Percentiles rank a stretch among this genome's conserved stretches.
phyloP scores from a whole-genome alignment of 1,140 invertebrate species.

The Drosophila virilis region DNA sequence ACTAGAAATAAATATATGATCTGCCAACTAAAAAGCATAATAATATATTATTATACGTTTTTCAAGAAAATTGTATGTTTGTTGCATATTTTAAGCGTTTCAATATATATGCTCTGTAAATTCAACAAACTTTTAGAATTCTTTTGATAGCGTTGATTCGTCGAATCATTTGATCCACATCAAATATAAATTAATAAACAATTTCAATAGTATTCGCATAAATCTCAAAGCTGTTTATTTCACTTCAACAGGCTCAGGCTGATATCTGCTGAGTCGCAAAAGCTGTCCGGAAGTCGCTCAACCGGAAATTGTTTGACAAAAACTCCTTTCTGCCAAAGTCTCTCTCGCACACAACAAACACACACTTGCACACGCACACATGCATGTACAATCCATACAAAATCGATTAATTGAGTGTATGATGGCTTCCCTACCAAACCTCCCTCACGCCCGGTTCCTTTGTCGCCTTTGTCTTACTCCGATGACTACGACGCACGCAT shows the following conservation, averaged over 20 bases:
- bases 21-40: too few relatives aligned
- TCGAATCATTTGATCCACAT: too few relatives aligned
- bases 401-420: conserved; percentile 77
- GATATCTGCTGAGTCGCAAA: conserved; percentile 10
- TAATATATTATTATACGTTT: too few relatives aligned
- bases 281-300: conserved; percentile 28
- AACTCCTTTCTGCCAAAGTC: conserved; percentile 45
- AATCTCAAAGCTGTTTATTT: conserved; percentile 16
- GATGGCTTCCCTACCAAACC: conserved; percentile 16
- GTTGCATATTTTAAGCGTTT: too few relatives aligned
- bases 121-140: too few relatives aligned
- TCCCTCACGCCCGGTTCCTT: neutral
- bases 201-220: neutral
- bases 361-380: conserved; percentile 8
- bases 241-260: conserved; percentile 6
- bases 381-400: conserved; percentile 53
- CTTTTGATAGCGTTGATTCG: too few relatives aligned
- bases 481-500: conserved; percentile 43
- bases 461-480: neutral
- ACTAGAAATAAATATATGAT: neutral
- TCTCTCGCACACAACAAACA: neutral
- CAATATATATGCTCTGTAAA: too few relatives aligned
- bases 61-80: too few relatives aligned
- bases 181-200: neutral
- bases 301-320: conserved; percentile 63